Evolutionary conservation across 2,888 invertebrate genomes (phyloP).

Genomic region (Dilophus febrilis): DNA sequence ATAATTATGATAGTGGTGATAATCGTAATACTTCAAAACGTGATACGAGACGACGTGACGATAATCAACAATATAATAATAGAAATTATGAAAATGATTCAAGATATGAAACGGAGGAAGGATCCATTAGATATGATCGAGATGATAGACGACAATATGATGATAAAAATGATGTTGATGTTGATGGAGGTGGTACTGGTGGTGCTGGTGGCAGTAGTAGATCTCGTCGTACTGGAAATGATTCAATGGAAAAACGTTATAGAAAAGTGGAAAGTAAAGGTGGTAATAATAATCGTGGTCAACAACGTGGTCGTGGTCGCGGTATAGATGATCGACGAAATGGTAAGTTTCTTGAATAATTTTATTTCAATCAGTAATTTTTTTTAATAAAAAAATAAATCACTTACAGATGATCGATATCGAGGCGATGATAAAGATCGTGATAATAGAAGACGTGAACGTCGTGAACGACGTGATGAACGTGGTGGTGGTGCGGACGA

Average conservation of each 20-base stretch:
- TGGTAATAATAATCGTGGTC: constrained; percentile 26
- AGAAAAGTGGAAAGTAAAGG: constrained; percentile 7
- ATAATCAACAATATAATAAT: constrained; percentile 7
- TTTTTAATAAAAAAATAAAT: too few species aligned
- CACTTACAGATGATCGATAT: constrained; percentile 11
- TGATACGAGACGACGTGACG: constrained; percentile 16
- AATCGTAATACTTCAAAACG: not conserved
- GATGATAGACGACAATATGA: constrained; percentile 6
- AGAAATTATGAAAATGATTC: constrained; percentile 42
- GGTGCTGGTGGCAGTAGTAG: not conserved
- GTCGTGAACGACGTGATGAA: constrained; percentile 13
- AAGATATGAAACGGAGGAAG: constrained; percentile 51
- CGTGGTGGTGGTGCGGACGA: constrained; percentile 9
- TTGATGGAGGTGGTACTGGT: constrained; percentile 4
- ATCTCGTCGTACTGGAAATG: too few species aligned
- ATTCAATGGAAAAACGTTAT: too few species aligned
- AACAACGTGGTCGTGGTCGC: constrained; percentile 16
- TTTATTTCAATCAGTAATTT: too few species aligned
- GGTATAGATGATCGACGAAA: constrained; percentile 15
- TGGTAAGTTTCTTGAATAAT: constrained; percentile 11
- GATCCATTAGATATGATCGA: constrained; percentile 23
- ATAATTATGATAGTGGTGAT: constrained; percentile 28
- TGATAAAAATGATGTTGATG: constrained; percentile 17
- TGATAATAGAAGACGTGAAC: constrained; percentile 11
- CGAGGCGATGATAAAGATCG: constrained; percentile 9